Base-by-base conservation (phyloP, 1,140 invertebrate genomes). In the Scylla paramamosain region DNA sequence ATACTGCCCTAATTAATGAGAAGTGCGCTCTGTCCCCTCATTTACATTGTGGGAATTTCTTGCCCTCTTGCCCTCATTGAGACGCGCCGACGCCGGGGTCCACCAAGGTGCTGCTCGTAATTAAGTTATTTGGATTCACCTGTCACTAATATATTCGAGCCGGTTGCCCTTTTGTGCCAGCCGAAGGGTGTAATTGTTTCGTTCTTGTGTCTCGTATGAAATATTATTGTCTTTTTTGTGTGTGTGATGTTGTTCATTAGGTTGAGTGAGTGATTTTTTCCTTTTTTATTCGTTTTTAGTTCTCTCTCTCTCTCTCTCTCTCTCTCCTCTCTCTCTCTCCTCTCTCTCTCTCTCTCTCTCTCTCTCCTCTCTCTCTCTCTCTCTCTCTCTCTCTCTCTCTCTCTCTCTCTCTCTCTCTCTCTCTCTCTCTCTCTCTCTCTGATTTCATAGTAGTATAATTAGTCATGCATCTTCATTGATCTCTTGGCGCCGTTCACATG, bases 141-240 rank as follows among this genome's bases (percentile, higher is more conserved):
- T 77, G 67, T 77, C 67, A n/a, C 67, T 77, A 77, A 25, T 77
- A 77, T 77, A n/a, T 77, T 77, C n/a, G 67, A 77, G 67, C 67
- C 25, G 67, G 67, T n/a, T 77, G 67, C 67, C 25, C 67, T n/a
- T 59, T n/a, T 77, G 67, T 77, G 67, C 20, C 67, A 77, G 67
- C 67, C 67, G 25, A n/a, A 20, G 20, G 67, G 20, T 77, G n/a
- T n/a, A n/a, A 77, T 77, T 77, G 67, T 77, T 77, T 77, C 20
- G 67, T 77, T n/a, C n/a, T 12, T 59, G 67, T 77, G 25, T n/a
- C 25, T n/a, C 12, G 20, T 25, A n/a, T 77, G 67, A 77, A n/a
- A 3, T 77, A 59, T 59, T 59, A 59, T 59, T 20, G 52, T 59
- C 10, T 59, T 59, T 59, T 59, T 59, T 59, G 2, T 59, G 2